Evolutionary conservation across 2,113 vertebrate genomes (phyloP).

Genomic region (Oncorhynchus tshawytscha): DNA sequence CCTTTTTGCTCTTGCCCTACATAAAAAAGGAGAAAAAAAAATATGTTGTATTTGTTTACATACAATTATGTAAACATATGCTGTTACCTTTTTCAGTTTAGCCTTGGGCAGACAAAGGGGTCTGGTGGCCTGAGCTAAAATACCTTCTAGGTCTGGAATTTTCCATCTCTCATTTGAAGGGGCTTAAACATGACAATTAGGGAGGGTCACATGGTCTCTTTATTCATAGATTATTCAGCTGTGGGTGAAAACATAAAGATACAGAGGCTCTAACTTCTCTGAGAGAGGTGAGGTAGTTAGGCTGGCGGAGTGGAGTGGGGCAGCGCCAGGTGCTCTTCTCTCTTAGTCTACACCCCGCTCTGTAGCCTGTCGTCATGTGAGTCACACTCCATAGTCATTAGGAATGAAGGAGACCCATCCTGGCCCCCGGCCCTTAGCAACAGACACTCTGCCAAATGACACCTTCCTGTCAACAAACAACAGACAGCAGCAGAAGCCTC

Average conservation of each 20-base stretch:
- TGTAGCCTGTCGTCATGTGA: conserved; percentile 63
- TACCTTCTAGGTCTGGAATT: conserved; percentile 63
- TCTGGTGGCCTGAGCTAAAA: conserved; percentile 53
- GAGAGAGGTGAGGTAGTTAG: conserved; percentile 2
- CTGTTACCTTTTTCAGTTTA: conserved; percentile 61
- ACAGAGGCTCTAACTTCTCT: conserved; percentile 15
- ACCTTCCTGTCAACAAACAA: conserved; percentile 74
- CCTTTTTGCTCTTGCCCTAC: conserved; percentile 44
- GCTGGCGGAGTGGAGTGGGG: conserved; percentile 1
- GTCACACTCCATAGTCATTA: conserved; percentile 68
- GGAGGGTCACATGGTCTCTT: conserved; percentile 52
- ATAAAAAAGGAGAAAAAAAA: conserved; percentile 39
- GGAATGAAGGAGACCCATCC: conserved; percentile 59
- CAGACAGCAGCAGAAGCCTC: conserved; percentile 51
- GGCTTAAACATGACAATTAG: conserved; percentile 67
- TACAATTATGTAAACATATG: conserved; percentile 66
- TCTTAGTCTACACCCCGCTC: background rate
- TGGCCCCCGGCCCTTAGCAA: conserved; percentile 63
- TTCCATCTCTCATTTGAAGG: conserved; percentile 59
- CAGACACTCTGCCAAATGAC: conserved; percentile 65
- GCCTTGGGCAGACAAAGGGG: conserved; percentile 60
- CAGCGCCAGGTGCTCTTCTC: conserved; percentile 59
- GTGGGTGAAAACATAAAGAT: conserved; percentile 41
- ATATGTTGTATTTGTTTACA: conserved; percentile 29
- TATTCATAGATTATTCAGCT: conserved; percentile 51